Conservation (phyloP, 2,888 invertebrate species). For the Epinotia ramella region DNA sequence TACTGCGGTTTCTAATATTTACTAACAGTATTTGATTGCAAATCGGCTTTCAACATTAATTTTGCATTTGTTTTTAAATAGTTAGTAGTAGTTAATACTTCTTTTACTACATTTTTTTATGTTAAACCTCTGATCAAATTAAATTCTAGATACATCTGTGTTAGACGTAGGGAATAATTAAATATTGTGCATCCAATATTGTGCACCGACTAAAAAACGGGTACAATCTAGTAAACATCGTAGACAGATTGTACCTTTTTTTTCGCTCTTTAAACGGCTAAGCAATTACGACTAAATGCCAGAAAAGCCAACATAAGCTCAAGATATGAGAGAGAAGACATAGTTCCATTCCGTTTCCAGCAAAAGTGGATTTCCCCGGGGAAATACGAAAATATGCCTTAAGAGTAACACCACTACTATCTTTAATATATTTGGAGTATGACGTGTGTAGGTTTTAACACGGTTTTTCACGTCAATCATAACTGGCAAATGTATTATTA, state of each 20-base stretch:
- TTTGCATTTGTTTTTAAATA: too few relatives aligned
- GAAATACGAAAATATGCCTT: background rate
- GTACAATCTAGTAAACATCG: background rate
- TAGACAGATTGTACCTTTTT: background rate
- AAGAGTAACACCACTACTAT: background rate
- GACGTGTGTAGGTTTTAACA: background rate
- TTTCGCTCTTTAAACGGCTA: background rate
- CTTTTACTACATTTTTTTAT: too few relatives aligned
- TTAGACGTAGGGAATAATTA: too few relatives aligned
- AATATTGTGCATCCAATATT: too few relatives aligned
- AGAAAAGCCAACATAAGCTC: background rate
- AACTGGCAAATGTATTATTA: too few relatives aligned
- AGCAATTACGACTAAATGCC: background rate
- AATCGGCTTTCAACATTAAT: background rate
- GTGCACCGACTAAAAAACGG: too few relatives aligned
- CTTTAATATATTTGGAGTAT: background rate
- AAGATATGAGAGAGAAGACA: background rate
- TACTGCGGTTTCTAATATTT: conserved; percentile 7
- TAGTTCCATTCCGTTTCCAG: conserved; percentile 1
- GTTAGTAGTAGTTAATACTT: too few relatives aligned
- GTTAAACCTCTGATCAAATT: background rate
- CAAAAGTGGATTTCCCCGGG: conserved; percentile 3
- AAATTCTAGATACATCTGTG: too few relatives aligned
- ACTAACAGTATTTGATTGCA: conserved; percentile 5
- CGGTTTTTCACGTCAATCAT: background rate